Percentiles rank a stretch among this genome's conserved stretches.
These are phyloP conservation scores for Sphecodes monilicornis DNA, from an alignment of 2,888 invertebrate genomes.

Conservation along the genomic window DNA sequence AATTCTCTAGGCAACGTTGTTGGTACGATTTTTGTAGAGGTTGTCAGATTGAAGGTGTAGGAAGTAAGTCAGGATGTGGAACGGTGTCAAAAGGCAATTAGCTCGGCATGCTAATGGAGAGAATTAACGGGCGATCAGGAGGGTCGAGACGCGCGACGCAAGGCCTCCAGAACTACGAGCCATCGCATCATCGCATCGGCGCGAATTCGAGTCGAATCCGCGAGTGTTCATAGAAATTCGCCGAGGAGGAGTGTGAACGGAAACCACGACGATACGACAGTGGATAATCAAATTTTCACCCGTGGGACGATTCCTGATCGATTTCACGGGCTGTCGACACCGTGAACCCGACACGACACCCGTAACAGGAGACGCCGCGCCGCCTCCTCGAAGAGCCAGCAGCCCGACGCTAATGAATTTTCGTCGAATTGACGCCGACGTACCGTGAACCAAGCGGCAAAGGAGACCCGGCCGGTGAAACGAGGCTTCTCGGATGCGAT, in stretches of 20 bases:
- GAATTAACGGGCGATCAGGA: neutral
- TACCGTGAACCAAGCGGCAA: conserved; percentile 53
- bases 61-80: neutral
- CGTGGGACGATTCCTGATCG: conserved; percentile 69
- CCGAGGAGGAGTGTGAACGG: neutral
- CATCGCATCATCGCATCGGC: neutral
- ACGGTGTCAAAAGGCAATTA: conserved; percentile 19
- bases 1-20: no score
- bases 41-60: neutral
- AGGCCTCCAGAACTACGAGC: conserved; percentile 1
- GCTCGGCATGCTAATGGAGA: conserved; percentile 10
- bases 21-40: neutral
- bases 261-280: conserved; percentile 47
- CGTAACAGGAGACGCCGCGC: conserved; percentile 27
- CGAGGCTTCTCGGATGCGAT: conserved; percentile 45
- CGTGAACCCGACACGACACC: conserved; percentile 14
- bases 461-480: conserved; percentile 47
- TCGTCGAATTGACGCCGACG: conserved; percentile 67
- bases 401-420: conserved; percentile 72
- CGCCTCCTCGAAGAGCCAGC: conserved; percentile 43
- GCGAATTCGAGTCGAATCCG: neutral
- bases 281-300: conserved; percentile 73
- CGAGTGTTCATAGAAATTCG: conserved; percentile 7
- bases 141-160: neutral
- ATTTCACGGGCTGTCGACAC: conserved; percentile 62